Evolutionary conservation across 2,797 vertebrate species (phyloP), one percentile per base, ranked within the genome.

Genomic region (Crax fasciolata): DNA sequence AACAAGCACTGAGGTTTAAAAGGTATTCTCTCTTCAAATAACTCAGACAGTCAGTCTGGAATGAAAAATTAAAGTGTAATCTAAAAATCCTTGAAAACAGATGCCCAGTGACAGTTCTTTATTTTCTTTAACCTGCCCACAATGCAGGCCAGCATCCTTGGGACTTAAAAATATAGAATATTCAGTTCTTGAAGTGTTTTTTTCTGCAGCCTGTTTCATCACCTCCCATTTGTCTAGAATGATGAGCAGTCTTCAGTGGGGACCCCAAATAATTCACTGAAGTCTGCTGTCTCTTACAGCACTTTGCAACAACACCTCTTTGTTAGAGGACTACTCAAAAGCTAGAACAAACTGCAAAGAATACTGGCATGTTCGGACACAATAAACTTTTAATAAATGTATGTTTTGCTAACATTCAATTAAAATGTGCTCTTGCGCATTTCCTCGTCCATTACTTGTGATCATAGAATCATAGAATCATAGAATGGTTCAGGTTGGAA

Each of bases 381-480:
- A 80, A 61, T n/a, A 89, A 92, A 12, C 12, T 94, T 93, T 87
- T 80, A 80, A 83, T 75, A 61, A 92, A 96, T 54, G 19, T 75
- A 32, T 83, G 46, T 83, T 87, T 96, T 93, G 65, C 75, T 83
- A 87, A 74, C 38, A 87, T 77, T 93, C 27, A 80, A 54, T 91
- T 85, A 91, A 87, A 83, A 85, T 67, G 0, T 30, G 28, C 35
- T 65, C 85, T 59, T 92, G 41, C 74, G 61, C 61, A 83, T 85
- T 87, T 87, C 30, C 48, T 70, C 48, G 89, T 87, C 78, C 10
- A 7, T 44, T 85, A 43, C 58, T 75, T 21, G 23, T 85, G 72
- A 38, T 35, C 35, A 35, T 35, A 35, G 35, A 35, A 35, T 35
- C 35, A 35, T 8, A 35, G 35, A 35, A 35, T 35, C 35, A 35